Conservation (phyloP, 2,113 vertebrate species). For the Boulengeromyrus knoepffleri region DNA sequence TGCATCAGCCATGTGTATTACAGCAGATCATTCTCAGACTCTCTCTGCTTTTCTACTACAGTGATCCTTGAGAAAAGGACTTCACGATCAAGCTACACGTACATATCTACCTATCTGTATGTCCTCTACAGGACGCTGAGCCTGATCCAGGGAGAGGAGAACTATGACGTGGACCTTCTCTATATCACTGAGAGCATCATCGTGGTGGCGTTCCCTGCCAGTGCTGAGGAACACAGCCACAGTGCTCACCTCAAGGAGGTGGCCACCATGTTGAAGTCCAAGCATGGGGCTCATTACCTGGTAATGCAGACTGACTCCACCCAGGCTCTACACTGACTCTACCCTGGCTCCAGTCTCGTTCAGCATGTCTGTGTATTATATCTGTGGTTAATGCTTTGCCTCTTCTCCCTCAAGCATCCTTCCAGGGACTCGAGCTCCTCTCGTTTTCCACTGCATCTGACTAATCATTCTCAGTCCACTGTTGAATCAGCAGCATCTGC, state of each 20-base stretch:
- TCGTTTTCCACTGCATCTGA: background rate
- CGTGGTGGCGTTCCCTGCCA: constrained; percentile 79
- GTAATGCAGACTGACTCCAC: constrained; percentile 42
- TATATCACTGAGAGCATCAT: constrained; percentile 88
- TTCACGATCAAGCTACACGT: background rate
- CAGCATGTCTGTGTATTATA: background rate
- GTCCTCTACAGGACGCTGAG: constrained; percentile 62
- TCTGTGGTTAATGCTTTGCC: background rate
- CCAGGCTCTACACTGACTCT: background rate
- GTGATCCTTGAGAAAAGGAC: background rate
- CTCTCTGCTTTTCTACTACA: background rate
- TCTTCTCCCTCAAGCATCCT: background rate
- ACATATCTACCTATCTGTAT: background rate
- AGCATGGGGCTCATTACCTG: constrained; percentile 89
- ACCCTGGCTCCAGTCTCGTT: background rate
- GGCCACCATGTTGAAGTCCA: constrained; percentile 92
- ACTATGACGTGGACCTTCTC: constrained; percentile 85
- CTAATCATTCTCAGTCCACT: background rate
- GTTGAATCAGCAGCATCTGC: background rate
- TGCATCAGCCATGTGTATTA: background rate
- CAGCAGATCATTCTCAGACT: background rate
- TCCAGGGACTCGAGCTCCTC: background rate
- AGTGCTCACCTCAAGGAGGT: constrained; percentile 83
- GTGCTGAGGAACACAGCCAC: constrained; percentile 78
- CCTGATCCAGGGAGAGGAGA: constrained; percentile 78